These are phyloP conservation scores for Hippocampus mohnikei DNA, from an alignment of 2,113 vertebrate species.

Conservation along the genomic window DNA sequence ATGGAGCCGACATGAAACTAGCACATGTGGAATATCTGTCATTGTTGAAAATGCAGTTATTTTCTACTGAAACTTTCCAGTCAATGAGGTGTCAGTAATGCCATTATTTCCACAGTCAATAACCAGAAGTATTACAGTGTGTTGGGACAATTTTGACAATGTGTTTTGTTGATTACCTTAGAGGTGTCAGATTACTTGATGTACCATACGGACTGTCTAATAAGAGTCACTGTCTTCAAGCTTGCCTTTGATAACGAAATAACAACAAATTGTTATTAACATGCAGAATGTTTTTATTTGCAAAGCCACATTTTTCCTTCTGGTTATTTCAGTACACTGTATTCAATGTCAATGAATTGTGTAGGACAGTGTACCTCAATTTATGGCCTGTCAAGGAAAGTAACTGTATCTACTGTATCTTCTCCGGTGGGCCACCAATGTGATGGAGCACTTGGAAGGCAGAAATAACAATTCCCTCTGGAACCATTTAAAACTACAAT, in stretches of 20 bases:
- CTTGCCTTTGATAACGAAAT: neutral
- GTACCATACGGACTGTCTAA: neutral
- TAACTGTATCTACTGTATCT: neutral
- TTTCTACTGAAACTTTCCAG: neutral
- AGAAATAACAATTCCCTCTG: neutral
- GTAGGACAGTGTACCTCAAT: neutral
- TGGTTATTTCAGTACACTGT: neutral
- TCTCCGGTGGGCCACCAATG: neutral
- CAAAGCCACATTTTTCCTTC: neutral
- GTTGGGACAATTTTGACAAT: neutral
- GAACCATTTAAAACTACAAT: neutral
- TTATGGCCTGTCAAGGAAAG: neutral
- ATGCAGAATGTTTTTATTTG: neutral
- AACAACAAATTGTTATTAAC: neutral
- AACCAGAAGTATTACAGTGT: neutral
- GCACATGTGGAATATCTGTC: neutral
- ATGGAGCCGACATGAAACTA: constrained; percentile 10
- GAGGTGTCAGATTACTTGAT: neutral
- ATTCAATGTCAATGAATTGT: neutral
- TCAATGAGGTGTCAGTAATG: neutral
- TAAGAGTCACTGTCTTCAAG: neutral
- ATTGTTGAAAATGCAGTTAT: neutral
- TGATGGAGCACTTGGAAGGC: neutral
- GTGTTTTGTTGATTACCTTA: neutral
- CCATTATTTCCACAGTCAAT: neutral